A percentile compares a stretch with the other conserved stretches of the same genome.
These are phyloP conservation scores for Ophioderma brevispina DNA, from an alignment of 35 echinoderm and acorn worm genomes.

Conservation along the genomic window DNA sequence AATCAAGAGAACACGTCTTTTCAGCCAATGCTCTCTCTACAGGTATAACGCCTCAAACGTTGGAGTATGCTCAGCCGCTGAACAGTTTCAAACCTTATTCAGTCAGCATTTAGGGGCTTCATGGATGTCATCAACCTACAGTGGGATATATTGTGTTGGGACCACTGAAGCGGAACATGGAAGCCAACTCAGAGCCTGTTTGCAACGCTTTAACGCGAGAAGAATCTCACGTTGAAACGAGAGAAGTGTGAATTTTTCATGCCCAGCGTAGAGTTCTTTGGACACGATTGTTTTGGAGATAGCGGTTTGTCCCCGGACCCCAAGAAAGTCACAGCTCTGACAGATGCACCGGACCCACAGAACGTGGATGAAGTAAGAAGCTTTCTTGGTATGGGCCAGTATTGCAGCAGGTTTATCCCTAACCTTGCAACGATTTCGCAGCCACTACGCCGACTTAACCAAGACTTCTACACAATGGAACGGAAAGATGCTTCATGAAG, in stretches of 20 bases:
- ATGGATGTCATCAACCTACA: too few relatives aligned
- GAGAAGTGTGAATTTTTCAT: neutral
- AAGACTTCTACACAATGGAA: neutral
- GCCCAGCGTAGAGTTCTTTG: neutral
- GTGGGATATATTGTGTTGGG: too few relatives aligned
- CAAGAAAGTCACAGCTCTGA: neutral
- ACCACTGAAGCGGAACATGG: neutral
- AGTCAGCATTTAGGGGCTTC: too few relatives aligned
- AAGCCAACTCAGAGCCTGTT: neutral
- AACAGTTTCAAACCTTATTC: too few relatives aligned
- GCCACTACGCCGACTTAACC: neutral
- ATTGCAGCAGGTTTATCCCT: constrained; percentile 4
- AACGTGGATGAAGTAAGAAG: constrained; percentile 12
- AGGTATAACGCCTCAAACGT: too few relatives aligned
- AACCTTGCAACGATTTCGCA: neutral
- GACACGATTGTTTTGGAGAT: neutral
- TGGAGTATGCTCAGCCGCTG: too few relatives aligned
- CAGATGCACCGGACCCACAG: neutral
- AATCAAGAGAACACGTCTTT: too few relatives aligned
- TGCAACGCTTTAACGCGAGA: neutral
- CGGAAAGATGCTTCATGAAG: too few relatives aligned
- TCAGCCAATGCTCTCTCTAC: too few relatives aligned
- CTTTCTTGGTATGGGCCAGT: constrained; percentile 28
- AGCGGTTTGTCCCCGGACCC: neutral
- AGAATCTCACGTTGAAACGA: neutral